Conservation (phyloP, 2,113 vertebrate species). For the Natator depressus region DNA sequence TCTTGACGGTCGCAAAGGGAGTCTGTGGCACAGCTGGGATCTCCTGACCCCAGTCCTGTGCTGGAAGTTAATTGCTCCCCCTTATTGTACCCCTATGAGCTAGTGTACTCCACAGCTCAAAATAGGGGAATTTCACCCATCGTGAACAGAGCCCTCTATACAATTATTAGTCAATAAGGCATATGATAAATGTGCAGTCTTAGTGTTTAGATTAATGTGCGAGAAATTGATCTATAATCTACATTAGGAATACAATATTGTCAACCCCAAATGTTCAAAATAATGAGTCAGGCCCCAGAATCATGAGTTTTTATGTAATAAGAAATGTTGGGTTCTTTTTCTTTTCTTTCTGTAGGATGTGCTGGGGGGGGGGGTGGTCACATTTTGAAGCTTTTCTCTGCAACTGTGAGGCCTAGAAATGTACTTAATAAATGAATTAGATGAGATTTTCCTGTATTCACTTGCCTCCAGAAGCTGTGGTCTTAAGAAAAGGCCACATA, state of each 20-base stretch:
- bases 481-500: neutral
- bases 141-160: neutral
- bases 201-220: neutral
- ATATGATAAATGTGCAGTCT: neutral
- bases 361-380: neutral
- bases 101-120: neutral
- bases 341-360: neutral
- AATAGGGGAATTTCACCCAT: neutral
- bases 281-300: neutral
- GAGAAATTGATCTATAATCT: neutral
- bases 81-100: neutral
- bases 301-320: rapidly evolving
- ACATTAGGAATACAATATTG: neutral
- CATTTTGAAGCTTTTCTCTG: neutral
- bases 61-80: neutral
- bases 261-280: neutral
- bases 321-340: neutral
- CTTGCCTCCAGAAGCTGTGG: neutral
- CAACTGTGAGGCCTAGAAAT: neutral
- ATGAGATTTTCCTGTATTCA: neutral
- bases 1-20: neutral
- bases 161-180: neutral
- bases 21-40: neutral
- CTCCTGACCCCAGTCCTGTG: neutral
- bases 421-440: neutral